Conservation (phyloP, 1,140 invertebrate genomes). For the Eriosoma lanigerum region DNA sequence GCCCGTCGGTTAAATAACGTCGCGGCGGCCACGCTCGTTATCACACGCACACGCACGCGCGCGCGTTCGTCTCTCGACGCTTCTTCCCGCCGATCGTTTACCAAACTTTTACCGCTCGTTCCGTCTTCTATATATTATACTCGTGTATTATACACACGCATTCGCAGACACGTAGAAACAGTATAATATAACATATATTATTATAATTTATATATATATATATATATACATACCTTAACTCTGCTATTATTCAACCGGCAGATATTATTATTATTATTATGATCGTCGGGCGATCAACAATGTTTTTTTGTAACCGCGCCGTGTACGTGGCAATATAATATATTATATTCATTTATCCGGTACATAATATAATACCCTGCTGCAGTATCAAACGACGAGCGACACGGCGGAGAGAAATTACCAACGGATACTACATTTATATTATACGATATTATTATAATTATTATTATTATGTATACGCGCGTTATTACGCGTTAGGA, state of each 20-base stretch:
- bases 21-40: conserved; percentile 46
- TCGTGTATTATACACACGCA: too few species aligned
- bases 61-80: not conserved
- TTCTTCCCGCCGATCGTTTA: not conserved
- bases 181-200: not conserved
- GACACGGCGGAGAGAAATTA: not conserved
- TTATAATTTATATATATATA: not conserved
- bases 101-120: not conserved
- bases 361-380: not conserved
- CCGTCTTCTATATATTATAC: too few species aligned
- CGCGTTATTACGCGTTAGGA: too few species aligned
- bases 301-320: conserved; percentile 30
- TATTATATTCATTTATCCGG: conserved; percentile 25
- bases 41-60: conserved; percentile 32
- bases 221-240: not conserved
- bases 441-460: too few species aligned
- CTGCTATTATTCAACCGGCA: conserved; percentile 43
- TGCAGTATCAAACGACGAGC: not conserved
- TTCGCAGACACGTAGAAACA: not conserved
- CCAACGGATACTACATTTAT: not conserved
- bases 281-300: conserved; percentile 2
- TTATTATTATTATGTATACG: too few species aligned
- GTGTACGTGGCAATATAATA: not conserved
- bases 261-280: not conserved
- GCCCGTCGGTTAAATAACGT: conserved; percentile 33